Conservation (phyloP, 2,113 vertebrate species). For the Dascyllus trimaculatus region DNA sequence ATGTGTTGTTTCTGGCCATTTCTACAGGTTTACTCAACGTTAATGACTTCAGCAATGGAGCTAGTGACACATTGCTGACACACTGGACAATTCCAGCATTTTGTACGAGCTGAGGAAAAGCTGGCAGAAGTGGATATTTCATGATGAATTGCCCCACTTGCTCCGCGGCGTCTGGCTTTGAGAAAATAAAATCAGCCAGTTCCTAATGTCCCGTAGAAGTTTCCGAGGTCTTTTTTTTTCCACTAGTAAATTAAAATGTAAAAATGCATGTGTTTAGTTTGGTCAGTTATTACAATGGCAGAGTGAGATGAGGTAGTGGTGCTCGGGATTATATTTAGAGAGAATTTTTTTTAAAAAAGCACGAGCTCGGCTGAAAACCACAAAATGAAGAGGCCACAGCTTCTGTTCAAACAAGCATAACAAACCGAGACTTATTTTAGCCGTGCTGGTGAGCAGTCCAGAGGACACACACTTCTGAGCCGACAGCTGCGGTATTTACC, state of each 20-base stretch:
- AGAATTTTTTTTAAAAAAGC: conserved; percentile 60
- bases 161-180: conserved; percentile 50
- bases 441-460: conserved; percentile 62
- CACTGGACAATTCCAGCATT: conserved; percentile 43
- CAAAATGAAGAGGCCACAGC: conserved; percentile 80
- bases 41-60: conserved; percentile 58
- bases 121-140: conserved; percentile 36
- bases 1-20: conserved; percentile 65
- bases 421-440: conserved; percentile 84
- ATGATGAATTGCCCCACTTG: conserved; percentile 65
- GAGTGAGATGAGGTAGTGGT: conserved; percentile 77
- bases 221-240: conserved; percentile 28
- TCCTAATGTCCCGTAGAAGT: conserved; percentile 51
- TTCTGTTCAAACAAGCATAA: conserved; percentile 80
- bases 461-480: conserved; percentile 69
- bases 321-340: conserved; percentile 78
- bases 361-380: conserved; percentile 75
- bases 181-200: conserved; percentile 50
- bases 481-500: conserved; percentile 67
- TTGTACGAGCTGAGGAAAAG: conserved; percentile 36
- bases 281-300: conserved; percentile 59
- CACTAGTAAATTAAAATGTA: conserved; percentile 63
- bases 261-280: conserved; percentile 61
- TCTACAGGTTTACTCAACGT: conserved; percentile 26
- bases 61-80: conserved; percentile 60